Evolutionary conservation across 2,797 vertebrate genomes (phyloP).

Genomic region (Anguilla megastoma): DNA sequence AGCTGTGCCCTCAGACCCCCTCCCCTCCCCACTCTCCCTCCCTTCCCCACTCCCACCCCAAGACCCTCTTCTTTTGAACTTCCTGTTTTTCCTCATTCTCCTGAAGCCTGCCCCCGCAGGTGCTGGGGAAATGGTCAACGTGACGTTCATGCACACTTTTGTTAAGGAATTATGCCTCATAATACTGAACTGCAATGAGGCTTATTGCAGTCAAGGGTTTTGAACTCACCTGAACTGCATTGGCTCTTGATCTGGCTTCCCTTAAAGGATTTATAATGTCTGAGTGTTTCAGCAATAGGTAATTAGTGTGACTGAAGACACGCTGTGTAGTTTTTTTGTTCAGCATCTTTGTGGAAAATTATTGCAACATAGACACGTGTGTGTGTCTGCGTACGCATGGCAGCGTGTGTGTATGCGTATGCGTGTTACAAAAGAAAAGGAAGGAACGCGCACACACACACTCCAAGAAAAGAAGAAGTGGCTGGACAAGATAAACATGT

Average conservation of each 20-base stretch:
- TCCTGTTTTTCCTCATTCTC: conserved; percentile 59
- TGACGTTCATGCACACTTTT: neutral
- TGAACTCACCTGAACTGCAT: neutral
- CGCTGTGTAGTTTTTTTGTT: conserved; percentile 21
- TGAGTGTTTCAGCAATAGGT: neutral
- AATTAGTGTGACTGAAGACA: neutral
- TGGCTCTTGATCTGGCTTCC: neutral
- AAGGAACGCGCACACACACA: conserved; percentile 18
- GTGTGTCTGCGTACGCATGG: conserved; percentile 30
- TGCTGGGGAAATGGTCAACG: neutral
- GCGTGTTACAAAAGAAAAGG: conserved; percentile 21
- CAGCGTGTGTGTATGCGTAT: neutral
- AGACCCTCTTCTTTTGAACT: conserved; percentile 37
- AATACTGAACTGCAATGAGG: neutral
- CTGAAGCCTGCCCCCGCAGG: neutral
- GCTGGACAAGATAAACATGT: conserved; percentile 68
- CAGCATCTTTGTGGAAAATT: neutral
- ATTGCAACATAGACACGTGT: conserved; percentile 37
- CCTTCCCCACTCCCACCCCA: conserved; percentile 50
- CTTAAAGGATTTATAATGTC: neutral
- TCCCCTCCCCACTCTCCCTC: conserved; percentile 37
- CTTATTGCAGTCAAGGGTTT: too few species aligned
- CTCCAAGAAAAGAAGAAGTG: conserved; percentile 65
- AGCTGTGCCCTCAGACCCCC: conserved; percentile 51
- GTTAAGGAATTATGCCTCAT: neutral